These are phyloP conservation scores for Orchestes rusci DNA, from an alignment of 2,888 invertebrate species.

Conservation along the genomic window DNA sequence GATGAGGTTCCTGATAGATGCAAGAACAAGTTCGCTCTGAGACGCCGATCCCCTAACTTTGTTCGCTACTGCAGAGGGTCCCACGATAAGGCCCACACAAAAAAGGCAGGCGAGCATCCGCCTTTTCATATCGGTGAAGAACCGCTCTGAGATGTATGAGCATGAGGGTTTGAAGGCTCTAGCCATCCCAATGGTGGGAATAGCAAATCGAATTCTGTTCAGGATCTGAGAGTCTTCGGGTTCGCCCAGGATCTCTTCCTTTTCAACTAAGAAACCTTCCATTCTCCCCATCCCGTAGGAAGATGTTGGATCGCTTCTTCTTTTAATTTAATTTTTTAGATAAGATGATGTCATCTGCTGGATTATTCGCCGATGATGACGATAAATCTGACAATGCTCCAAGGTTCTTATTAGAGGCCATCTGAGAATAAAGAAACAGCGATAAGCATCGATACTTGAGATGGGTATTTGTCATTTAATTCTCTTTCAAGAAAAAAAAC, in stretches of 20 bases:
- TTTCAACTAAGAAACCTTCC: not conserved
- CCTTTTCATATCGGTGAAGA: constrained; percentile 16
- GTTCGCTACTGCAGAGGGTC: constrained; percentile 23
- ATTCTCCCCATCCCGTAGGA: not conserved
- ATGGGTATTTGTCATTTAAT: too few relatives aligned
- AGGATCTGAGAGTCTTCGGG: not conserved
- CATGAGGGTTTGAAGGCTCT: constrained; percentile 14
- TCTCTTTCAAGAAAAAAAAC: too few relatives aligned
- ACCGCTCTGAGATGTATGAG: not conserved
- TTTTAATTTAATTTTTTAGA: not conserved
- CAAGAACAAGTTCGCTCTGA: constrained; percentile 23
- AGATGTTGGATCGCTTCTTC: not conserved
- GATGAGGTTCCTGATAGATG: constrained; percentile 24
- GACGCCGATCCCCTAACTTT: constrained; percentile 25
- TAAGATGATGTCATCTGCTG: not conserved
- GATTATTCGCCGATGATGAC: not conserved
- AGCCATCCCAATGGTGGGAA: not conserved
- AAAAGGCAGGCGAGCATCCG: constrained; percentile 29
- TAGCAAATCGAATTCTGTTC: not conserved
- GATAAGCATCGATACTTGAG: too few relatives aligned
- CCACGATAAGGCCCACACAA: constrained; percentile 21
- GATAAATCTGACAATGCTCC: not conserved
- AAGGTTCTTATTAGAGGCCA: not conserved
- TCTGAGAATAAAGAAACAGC: too few relatives aligned
- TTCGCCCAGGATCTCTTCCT: not conserved